These are phyloP conservation scores for Emydura subglobosa DNA, from an alignment of 2,113 vertebrate genomes.

Conservation along the genomic window DNA sequence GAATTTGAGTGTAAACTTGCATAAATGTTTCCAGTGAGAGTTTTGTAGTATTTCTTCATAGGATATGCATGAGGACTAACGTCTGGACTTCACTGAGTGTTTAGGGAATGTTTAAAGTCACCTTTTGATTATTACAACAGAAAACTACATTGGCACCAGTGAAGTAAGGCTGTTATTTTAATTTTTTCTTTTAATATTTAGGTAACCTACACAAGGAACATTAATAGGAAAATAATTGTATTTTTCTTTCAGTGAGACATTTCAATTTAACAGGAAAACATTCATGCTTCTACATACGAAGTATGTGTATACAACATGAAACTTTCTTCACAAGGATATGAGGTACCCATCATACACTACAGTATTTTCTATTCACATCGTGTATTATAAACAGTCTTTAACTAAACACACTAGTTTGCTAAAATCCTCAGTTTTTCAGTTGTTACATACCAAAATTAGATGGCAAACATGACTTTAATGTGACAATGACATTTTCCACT, in stretches of 20 bases:
- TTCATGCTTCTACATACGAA: background rate
- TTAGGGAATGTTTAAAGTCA: background rate
- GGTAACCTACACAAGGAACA: background rate
- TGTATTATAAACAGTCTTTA: background rate
- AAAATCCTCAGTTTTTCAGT: background rate
- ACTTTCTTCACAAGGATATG: background rate
- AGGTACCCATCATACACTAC: background rate
- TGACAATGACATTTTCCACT: background rate
- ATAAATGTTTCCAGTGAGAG: background rate
- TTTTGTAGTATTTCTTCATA: background rate
- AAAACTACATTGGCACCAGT: background rate
- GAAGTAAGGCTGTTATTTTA: background rate
- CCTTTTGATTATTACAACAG: background rate
- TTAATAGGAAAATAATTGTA: background rate
- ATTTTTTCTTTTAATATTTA: background rate
- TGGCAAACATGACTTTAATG: background rate
- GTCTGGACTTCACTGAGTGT: background rate
- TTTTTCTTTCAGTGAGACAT: background rate
- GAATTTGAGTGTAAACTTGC: background rate
- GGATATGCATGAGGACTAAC: background rate
- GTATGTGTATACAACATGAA: background rate
- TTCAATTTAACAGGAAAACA: background rate
- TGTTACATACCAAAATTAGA: background rate
- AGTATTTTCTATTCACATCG: background rate
- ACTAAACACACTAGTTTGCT: background rate